Evolutionary conservation across 2,888 invertebrate genomes (phyloP), one percentile per base, ranked within the genome.

Genomic region (Lithophane socia): DNA sequence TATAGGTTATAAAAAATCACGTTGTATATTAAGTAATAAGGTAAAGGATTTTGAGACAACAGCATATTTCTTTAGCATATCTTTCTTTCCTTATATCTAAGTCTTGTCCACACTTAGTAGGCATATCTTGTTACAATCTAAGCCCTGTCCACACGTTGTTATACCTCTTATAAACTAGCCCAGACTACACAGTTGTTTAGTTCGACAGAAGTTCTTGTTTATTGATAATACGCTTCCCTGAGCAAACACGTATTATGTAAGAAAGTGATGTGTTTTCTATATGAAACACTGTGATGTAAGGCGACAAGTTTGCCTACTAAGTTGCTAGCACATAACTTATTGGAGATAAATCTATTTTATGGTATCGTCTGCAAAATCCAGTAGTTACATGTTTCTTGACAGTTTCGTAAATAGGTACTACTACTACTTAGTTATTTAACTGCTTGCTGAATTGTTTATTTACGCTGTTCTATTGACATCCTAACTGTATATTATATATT

Each of bases 191-290:
- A 60, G 70, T 82, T 29, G 86, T 79, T 75, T 47, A 79, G 65
- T 74, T 86, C 84, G 75, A 84, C 84, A 86, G 69, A 56, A 63
- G 29, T 71, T 83, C 84, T 86, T 73, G 75, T 86, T 84, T 84
- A 84, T 79, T 74, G 70, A 74, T 84, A 76, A 73, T 24, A 56
- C 29, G 79, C 84, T 83, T 83, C 84, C 84, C 75, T 83, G 37
- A 74, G 63, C 60, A 52, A 85, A 74, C 77, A 79, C 24, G 44
- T 58, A 47, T 84, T 84, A 73, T 61, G 44, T 75, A 84, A 86
- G 82, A 66, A 75, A 81, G 42, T 83, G 86, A 83, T 71, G 83
- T 77, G 63, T 73, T 77, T 71, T 83, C 67, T 77, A 56, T 65
- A 83, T 64, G 77, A 83, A 68, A 76, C 52, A 52, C 21, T 52